Base-by-base conservation (phyloP, 2,113 vertebrate species). In the Ahaetulla prasina region DNA sequence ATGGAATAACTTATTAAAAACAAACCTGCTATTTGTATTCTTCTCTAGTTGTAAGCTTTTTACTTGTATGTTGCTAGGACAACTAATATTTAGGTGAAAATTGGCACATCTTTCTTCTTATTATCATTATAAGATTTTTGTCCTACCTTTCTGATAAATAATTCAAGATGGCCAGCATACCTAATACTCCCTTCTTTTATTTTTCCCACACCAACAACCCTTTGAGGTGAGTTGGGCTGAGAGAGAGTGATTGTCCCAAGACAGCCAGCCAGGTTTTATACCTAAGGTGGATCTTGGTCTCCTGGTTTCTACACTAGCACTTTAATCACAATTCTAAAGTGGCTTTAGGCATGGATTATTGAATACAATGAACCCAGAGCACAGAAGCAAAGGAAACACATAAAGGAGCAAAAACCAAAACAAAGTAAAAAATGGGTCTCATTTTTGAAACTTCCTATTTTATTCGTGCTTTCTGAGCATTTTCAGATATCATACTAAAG, bases 341-440 rank as follows among this genome's bases (percentile, higher is more conserved):
- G n/a, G 16, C 16, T 80, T 43, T 80, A 80, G 35, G 90, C n/a
- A 43, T 52, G 0, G 84, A 27, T 74, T 30, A 74, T 53, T 68
- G 0, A 3, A 8, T 52, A 43, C 55, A 91, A 93, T 45, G 92
- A 94, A 94, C 90, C 88, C 23, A 89, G 50, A 90, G 89, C 55
- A 22, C 14, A 27, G 20, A 0, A 0, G 88, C 91, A 5, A 9
- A 74, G 87, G 95, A 91, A 92, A 30, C 1, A 0, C 57, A 89
- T 94, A 50, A 86, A 85, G n/a, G 43, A 91, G 8, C 25, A 85
- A 68, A 85, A 90, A 25, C 25, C 57, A 86, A 54, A 63, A 30
- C 11, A 60, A 80, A 91, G 87, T 30, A 2, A 3, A 14, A 22
- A 89, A 14, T 1, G 20, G 22, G 27, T 50, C 49, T 39, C 27